Evolutionary conservation across 2,888 invertebrate species (phyloP), one percentile per base, ranked within the genome.

Genomic region (Kuschelorhynchus macadamiae): DNA sequence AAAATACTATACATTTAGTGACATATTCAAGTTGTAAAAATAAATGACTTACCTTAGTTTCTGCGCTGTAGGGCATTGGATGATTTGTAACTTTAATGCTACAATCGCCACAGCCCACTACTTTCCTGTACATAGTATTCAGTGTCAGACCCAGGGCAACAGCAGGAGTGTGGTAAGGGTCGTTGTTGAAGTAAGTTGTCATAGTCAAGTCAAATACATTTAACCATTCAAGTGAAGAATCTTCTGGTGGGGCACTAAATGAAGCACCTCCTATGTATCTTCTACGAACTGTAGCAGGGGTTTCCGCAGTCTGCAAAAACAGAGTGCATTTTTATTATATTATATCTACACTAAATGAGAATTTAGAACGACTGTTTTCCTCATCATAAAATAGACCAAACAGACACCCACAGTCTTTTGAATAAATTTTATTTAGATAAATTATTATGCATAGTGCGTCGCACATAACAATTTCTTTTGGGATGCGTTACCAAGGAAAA

Each of bases 181-280:
- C 91, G 79, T 92, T 93, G 77, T 94, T 94, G 82, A 93, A 92
- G 88, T 91, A 90, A 0, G 89, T 91, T 0, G 85, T 89, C 1
- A 89, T 87, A 0, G 81, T 77, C 0, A 69, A 44, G 30, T 64
- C 53, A 21, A 67, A 63, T 3, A 50, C 25, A 7, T 1, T 42
- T 32, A 4, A 49, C 11, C n/a, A n/a, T n/a, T n/a, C n/a, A n/a
- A n/a, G n/a, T n/a, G n/a, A n/a, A n/a, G n/a, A 0, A 50, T 11
- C 3, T 21, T 41, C 46, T 50, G 5, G 70, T 9, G 76, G 67
- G 0, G 81, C 80, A 2, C 83, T 75, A 74, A 89, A 86, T 0
- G 88, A 86, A 0, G 89, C 89, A 0, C 89, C 90, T 0, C 86
- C 86, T 65, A 91, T 78, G 71, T 90, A 85, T 16, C 75, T 68